These are phyloP conservation scores for Oxyruncus cristatus DNA, from an alignment of 2,113 vertebrate species.

Conservation along the genomic window DNA sequence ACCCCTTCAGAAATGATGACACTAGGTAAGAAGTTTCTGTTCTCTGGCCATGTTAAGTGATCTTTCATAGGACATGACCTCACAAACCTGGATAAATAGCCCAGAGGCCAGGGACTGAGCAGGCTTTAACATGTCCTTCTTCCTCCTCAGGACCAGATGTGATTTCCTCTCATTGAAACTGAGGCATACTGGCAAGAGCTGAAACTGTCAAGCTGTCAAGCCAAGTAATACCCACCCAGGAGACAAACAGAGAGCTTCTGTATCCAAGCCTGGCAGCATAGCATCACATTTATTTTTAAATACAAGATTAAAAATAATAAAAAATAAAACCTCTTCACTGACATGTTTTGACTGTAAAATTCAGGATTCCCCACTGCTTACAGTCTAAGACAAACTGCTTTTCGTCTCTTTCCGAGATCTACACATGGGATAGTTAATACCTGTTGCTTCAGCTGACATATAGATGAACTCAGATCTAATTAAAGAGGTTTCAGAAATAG, in stretches of 20 bases:
- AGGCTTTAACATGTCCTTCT: neutral
- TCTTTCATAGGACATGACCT: neutral
- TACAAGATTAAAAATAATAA: neutral
- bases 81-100: neutral
- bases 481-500: constrained; percentile 64
- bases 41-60: neutral
- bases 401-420: neutral
- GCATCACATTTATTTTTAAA: neutral
- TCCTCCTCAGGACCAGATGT: neutral
- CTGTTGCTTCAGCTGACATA: constrained; percentile 43
- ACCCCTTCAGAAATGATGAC: neutral
- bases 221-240: neutral
- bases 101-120: neutral
- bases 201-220: neutral
- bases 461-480: constrained; percentile 47
- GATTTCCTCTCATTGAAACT: neutral
- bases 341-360: neutral
- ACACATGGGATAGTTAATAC: constrained; percentile 22
- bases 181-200: neutral
- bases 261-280: neutral
- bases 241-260: constrained; percentile 1
- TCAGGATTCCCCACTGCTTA: neutral
- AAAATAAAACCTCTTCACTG: neutral
- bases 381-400: neutral
- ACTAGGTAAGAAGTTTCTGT: neutral